Evolutionary conservation across 1,140 invertebrate genomes (phyloP), one percentile per base, ranked within the genome.

Genomic region (Caenorhabditis briggsae): DNA sequence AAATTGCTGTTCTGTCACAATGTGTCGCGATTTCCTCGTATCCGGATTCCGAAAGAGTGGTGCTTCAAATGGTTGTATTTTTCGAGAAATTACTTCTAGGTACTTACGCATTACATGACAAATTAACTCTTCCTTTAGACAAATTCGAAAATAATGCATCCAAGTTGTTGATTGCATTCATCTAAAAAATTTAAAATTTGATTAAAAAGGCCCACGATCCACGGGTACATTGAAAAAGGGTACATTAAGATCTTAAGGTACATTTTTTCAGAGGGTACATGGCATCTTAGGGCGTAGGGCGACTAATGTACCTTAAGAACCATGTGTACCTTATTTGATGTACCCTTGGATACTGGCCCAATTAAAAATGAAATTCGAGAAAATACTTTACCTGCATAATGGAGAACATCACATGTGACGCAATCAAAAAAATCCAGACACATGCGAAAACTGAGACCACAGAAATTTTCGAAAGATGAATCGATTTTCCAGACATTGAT

Each of bases 401-500:
- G 14, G 92, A 92, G 56, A 92, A 92, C 50, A 86, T 83, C 14
- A 92, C 84, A 74, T 92, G 91, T 12, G 90, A 88, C 18, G 88
- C 82, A 46, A 92, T 89, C 16, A 92, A 78, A 59, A 92, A 90
- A 2, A 92, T 56, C 91, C 91, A 92, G 23, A 92, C 91, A 53
- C 85, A 83, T 9, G 88, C 82, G 59, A 92, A 92, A 16, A 92
- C 59, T 5, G 82, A 82, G 48, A 92, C 87, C 14, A 92, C 91
- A 58, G 85, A 91, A 41, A 86, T 48, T 48, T 87, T 86, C 0
- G 92, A 92, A 1, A 92, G 82, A 18, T 87, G 88, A 55, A 92
- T 92, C 3, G 91, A 91, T 85, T 91, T 89, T 53, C 91, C 91
- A 9, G 88, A 86, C 91, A 92, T 92, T 23, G 91, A 92, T 9